Percentiles rank a stretch among this genome's conserved stretches.
Evolutionary conservation across 1,140 invertebrate species (phyloP).

Genomic region (Portunus trituberculatus): DNA sequence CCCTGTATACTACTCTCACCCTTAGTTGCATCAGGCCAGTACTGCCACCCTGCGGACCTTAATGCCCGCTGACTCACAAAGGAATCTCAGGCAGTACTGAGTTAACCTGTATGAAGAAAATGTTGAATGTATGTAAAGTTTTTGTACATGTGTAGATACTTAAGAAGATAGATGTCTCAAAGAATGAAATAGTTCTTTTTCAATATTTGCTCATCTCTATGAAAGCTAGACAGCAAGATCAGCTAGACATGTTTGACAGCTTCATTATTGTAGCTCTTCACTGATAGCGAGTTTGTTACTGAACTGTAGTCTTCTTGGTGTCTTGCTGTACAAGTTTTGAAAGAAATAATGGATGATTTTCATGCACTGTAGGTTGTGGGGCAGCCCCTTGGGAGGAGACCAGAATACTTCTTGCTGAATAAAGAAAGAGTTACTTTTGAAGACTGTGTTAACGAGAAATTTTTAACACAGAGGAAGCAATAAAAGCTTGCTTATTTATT

Average conservation of each 20-base stretch:
- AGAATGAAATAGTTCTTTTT: constrained; percentile 74
- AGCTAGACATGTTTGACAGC: constrained; percentile 70
- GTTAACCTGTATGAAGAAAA: constrained; percentile 62
- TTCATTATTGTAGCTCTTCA: constrained; percentile 72
- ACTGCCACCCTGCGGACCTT: constrained; percentile 58
- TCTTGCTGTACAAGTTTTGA: constrained; percentile 75
- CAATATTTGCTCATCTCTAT: constrained; percentile 76
- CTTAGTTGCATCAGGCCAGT: constrained; percentile 72
- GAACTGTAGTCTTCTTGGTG: constrained; percentile 76
- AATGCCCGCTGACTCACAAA: constrained; percentile 70
- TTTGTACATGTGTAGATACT: constrained; percentile 76
- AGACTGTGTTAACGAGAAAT: constrained; percentile 49
- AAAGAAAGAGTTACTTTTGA: constrained; percentile 23
- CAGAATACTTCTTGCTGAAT: constrained; percentile 27
- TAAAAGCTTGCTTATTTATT: constrained; percentile 67
- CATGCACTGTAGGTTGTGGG: constrained; percentile 70
- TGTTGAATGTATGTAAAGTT: constrained; percentile 76
- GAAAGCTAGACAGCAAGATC: constrained; percentile 75
- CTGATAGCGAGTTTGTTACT: constrained; percentile 74
- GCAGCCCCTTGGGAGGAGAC: constrained; percentile 55
- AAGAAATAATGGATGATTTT: constrained; percentile 71
- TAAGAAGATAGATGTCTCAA: constrained; percentile 76
- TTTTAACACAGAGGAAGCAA: constrained; percentile 70
- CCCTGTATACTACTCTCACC: constrained; percentile 73
- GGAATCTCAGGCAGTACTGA: constrained; percentile 76